phyloP scores from a whole-genome alignment of 2,113 vertebrate genomes.

The Mormoops blainvillei region DNA sequence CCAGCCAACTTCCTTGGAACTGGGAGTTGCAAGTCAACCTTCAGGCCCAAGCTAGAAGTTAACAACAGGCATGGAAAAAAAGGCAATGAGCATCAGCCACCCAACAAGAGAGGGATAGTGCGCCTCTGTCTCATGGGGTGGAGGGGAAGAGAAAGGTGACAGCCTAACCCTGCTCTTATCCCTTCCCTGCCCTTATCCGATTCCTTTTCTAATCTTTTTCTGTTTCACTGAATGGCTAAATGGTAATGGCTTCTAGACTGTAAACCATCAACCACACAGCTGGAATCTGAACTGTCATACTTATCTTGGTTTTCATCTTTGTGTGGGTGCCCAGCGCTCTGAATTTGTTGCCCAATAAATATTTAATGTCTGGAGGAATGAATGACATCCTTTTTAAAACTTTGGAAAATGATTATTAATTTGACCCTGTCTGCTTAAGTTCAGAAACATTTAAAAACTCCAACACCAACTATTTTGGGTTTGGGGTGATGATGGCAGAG shows the following conservation, averaged over 20 bases:
- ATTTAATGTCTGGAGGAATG: not conserved
- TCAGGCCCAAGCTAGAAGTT: not conserved
- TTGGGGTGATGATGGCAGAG: not conserved
- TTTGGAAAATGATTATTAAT: conserved; percentile 14
- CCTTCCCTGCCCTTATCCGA: not conserved
- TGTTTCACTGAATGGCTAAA: not conserved
- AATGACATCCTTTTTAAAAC: not conserved
- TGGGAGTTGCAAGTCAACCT: not conserved
- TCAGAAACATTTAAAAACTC: conserved; percentile 12
- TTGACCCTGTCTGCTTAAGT: not conserved
- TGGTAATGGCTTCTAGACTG: not conserved
- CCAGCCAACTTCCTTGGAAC: not conserved
- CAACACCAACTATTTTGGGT: not conserved
- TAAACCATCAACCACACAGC: not conserved
- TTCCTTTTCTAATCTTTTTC: not conserved
- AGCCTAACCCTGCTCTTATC: not conserved
- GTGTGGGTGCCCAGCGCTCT: not conserved
- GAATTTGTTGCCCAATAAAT: not conserved
- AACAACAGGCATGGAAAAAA: not conserved
- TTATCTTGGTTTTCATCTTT: not conserved
- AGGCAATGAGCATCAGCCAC: not conserved
- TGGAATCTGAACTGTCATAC: not conserved
- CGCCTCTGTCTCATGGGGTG: not conserved
- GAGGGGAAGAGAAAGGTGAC: not conserved
- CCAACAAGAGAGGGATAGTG: not conserved